These are phyloP conservation scores for Arge pagana DNA, from an alignment of 2,888 invertebrate genomes.

Conservation along the genomic window DNA sequence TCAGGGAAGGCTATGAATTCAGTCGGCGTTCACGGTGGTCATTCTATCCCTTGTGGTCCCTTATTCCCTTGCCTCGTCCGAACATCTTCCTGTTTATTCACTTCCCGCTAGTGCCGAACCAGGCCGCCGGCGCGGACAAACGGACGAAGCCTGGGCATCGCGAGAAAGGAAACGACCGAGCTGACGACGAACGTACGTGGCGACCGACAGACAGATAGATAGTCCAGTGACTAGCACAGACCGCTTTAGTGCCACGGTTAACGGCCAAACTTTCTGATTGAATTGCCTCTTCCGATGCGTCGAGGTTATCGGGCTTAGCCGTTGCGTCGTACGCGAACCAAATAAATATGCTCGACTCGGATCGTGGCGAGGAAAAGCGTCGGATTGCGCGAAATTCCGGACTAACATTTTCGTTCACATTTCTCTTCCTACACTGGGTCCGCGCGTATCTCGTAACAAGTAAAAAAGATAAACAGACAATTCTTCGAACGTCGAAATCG, in stretches of 20 bases:
- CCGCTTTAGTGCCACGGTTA: constrained; percentile 17
- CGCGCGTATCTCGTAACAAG: too few relatives aligned
- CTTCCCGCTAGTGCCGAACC: constrained; percentile 10
- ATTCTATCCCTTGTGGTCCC: constrained; percentile 8
- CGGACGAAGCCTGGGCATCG: not conserved
- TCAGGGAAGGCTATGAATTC: constrained; percentile 22
- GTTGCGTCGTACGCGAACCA: too few relatives aligned
- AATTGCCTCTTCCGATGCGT: constrained; percentile 23
- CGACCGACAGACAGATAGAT: constrained; percentile 5
- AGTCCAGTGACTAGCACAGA: constrained; percentile 20
- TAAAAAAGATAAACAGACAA: too few relatives aligned
- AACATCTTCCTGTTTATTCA: too few relatives aligned
- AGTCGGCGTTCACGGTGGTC: constrained; percentile 20
- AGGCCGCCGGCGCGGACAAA: not conserved
- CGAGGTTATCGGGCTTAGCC: too few relatives aligned
- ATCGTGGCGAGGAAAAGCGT: too few relatives aligned
- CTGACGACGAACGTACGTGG: not conserved
- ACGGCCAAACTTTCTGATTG: constrained; percentile 21
- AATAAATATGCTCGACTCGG: too few relatives aligned
- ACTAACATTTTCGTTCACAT: too few relatives aligned
- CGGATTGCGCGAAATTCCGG: too few relatives aligned
- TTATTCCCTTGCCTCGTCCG: constrained; percentile 16
- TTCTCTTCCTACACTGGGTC: too few relatives aligned
- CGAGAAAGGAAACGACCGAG: not conserved
- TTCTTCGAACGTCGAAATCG: too few relatives aligned